phyloP scores from a whole-genome alignment of 2,888 invertebrate species.

The Lasius platythorax region DNA sequence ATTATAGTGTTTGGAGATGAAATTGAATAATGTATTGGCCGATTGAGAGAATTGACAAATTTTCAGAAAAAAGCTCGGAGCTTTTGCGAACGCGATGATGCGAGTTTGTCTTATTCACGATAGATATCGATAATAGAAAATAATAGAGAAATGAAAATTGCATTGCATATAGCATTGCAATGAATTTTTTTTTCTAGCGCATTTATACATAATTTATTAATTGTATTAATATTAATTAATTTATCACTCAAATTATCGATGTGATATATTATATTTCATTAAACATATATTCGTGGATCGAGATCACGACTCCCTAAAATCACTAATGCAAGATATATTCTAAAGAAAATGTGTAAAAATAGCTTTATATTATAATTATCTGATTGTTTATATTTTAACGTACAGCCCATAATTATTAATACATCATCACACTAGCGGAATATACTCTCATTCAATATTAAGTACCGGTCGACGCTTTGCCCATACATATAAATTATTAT shows the following conservation, averaged over 20 bases:
- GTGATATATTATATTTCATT: not conserved
- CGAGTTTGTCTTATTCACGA: not conserved
- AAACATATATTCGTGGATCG: not conserved
- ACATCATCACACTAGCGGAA: not conserved
- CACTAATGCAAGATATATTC: not conserved
- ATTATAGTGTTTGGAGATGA: slow-evolving; percentile 57
- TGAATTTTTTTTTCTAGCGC: not conserved
- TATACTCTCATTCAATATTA: not conserved
- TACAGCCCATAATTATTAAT: slow-evolving; percentile 5
- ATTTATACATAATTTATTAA: not conserved
- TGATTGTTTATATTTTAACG: not conserved
- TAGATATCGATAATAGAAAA: not conserved
- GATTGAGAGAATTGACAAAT: slow-evolving; percentile 28
- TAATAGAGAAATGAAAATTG: not conserved
- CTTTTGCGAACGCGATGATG: slow-evolving; percentile 1
- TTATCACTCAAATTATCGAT: not conserved
- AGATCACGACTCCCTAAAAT: not conserved
- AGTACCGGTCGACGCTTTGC: not conserved
- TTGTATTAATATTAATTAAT: not conserved
- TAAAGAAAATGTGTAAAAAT: not conserved
- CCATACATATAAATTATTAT: not conserved
- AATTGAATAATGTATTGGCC: slow-evolving; percentile 39
- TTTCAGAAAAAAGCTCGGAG: slow-evolving; percentile 2
- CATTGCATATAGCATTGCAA: not conserved
- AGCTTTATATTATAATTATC: slow-evolving; percentile 1